A percentile compares a stretch with the other conserved stretches of the same genome.
phyloP scores from a whole-genome alignment of 2,797 vertebrate species.

The Thripadectes ignobilis region DNA sequence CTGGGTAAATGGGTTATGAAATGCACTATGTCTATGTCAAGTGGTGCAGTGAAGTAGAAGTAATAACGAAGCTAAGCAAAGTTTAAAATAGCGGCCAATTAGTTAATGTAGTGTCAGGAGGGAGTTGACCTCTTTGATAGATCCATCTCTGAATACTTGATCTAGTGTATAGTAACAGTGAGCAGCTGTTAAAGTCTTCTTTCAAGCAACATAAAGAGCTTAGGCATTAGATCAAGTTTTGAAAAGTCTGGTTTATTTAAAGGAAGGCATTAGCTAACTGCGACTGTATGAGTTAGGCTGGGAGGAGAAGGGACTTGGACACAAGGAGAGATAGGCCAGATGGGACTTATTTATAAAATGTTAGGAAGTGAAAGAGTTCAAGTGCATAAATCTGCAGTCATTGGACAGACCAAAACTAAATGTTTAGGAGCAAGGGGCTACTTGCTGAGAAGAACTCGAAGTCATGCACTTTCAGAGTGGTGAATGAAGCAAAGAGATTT shows the following conservation, averaged over 20 bases:
- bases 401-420: conserved; percentile 42
- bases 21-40: not conserved
- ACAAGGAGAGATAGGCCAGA: conserved; percentile 28
- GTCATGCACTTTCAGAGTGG: not conserved
- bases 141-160: conserved; percentile 31
- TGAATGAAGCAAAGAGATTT: not conserved
- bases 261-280: conserved; percentile 25
- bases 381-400: conserved; percentile 19
- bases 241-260: conserved; percentile 41
- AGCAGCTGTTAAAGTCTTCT: conserved; percentile 48
- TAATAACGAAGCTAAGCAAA: conserved; percentile 34
- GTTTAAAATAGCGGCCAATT: conserved; percentile 53
- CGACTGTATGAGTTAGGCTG: not conserved
- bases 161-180: conserved; percentile 31
- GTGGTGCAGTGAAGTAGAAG: not conserved
- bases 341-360: conserved; percentile 55
- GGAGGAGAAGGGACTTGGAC: not conserved
- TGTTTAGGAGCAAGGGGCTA: conserved; percentile 27
- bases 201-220: not conserved
- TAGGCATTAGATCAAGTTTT: conserved; percentile 43
- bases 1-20: conserved; percentile 16
- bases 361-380: conserved; percentile 46
- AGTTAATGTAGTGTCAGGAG: conserved; percentile 40
- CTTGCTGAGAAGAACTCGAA: not conserved
- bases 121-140: conserved; percentile 38